phyloP scores from a whole-genome alignment of 2,888 invertebrate species.

The Drosophila antonietae region DNA sequence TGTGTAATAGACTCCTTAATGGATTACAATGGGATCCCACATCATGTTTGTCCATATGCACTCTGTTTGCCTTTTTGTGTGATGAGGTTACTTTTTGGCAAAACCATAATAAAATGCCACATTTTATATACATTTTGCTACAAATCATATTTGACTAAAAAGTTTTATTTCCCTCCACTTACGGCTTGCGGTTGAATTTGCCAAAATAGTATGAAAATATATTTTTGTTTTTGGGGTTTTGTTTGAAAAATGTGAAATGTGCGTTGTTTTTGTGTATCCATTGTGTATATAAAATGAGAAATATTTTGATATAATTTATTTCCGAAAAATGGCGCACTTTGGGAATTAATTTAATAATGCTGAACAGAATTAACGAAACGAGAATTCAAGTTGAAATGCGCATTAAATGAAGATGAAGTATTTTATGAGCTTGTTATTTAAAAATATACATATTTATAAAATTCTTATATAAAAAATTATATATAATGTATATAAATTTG shows the following conservation, averaged over 20 bases:
- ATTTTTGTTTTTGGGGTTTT: slow-evolving; percentile 12
- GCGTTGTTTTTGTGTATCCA: background rate
- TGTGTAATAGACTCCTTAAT: slow-evolving; percentile 47
- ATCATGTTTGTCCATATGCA: slow-evolving; percentile 10
- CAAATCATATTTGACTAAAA: slow-evolving; percentile 10
- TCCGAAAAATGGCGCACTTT: background rate
- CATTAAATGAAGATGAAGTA: background rate
- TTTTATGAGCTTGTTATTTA: background rate
- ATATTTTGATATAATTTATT: slow-evolving; percentile 2
- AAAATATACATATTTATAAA: too few relatives aligned
- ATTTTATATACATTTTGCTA: slow-evolving; percentile 20
- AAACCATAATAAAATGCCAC: slow-evolving; percentile 44
- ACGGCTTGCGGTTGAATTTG: slow-evolving; percentile 19
- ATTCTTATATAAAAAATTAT: too few relatives aligned
- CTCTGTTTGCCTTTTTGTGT: background rate
- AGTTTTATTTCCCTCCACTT: background rate
- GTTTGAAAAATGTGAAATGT: background rate
- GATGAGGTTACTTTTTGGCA: slow-evolving; percentile 9
- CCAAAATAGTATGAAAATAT: slow-evolving; percentile 48
- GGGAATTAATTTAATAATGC: background rate
- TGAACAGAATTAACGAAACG: slow-evolving; percentile 2
- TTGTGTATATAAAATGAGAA: background rate
- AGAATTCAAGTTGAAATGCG: background rate
- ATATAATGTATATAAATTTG: background rate
- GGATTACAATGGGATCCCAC: slow-evolving; percentile 23